Base-by-base conservation (phyloP, 2,888 invertebrate species). In the Acleris sparsana region DNA sequence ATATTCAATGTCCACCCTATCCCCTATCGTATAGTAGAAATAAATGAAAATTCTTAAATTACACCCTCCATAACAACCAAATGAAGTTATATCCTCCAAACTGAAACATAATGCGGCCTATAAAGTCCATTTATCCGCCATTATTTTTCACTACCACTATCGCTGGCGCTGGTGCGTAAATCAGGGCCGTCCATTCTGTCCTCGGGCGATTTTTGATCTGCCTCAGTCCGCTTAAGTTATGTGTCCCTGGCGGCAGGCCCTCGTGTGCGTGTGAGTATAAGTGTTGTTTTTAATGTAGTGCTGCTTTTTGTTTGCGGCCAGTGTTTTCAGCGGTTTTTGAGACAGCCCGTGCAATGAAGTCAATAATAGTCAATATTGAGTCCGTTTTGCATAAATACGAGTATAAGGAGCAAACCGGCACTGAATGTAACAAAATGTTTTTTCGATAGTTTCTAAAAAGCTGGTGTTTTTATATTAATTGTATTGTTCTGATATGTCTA, bases 161-260 rank as follows among this genome's bases (percentile, higher is more conserved):
- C 68, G 53, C 53, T n/a, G 20, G 25, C 68, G 53, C 53, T n/a
- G 20, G 25, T 16, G 53, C 61, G 85, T 88, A 88, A 88, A 89
- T 89, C 86, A 82, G 78, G 70, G 70, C 70, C 75, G 79, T 83
- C 83, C 77, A 78, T 79, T 65, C 65, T 69, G 71, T 84, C 85
- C 87, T 80, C 75, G 77, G 81, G 88, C 83, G 82, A 84, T 80
- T 84, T 86, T 83, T 87, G 88, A 88, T 88, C 86, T 83, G 83
- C 76, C 77, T 79, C 79, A 57, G 73, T 77, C 74, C 84, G 84
- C 83, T 84, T 87, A 89, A 90, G 81, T 90, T 91, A 91, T 89
- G 83, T 79, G 80, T 85, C 90, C 90, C 90, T 75, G 75, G 89
- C 78, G 91, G 73, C 77, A 73, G 74, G 61, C 63, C 64, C 74